Percentiles rank a stretch among this genome's conserved stretches.
Evolutionary conservation across 1,140 invertebrate species (phyloP).

Genomic region (Drosophila nigrodunni): DNA sequence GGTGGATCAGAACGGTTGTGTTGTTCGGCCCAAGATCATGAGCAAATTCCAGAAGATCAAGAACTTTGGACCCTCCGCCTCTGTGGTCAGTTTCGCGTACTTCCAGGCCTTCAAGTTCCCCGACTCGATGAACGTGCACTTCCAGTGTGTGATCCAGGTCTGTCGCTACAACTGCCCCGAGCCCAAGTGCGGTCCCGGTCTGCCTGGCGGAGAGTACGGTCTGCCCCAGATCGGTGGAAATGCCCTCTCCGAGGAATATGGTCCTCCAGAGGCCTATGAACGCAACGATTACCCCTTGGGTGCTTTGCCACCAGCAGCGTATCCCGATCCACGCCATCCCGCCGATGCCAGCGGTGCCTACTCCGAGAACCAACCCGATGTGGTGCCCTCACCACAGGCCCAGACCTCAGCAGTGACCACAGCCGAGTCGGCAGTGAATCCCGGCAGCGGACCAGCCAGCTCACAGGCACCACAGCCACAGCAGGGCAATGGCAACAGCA

Average conservation of each 20-base stretch:
- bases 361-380: conserved; percentile 91
- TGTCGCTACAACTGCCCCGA: conserved; percentile 97
- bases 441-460: conserved; percentile 85
- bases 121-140: conserved; percentile 98
- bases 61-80: conserved; percentile 96
- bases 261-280: conserved; percentile 87
- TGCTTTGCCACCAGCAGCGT: conserved; percentile 90
- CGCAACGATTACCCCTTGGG: conserved; percentile 90
- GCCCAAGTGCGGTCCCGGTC: conserved; percentile 91
- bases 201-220: conserved; percentile 88
- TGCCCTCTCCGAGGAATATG: conserved; percentile 88
- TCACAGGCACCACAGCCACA: conserved; percentile 87
- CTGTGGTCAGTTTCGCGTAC: conserved; percentile 96
- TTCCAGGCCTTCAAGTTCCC: conserved; percentile 99
- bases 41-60: conserved; percentile 97
- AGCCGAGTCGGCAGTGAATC: conserved; percentile 60
- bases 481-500: conserved; percentile 53
- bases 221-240: conserved; percentile 87
- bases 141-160: conserved; percentile 98
- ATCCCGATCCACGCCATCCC: conserved; percentile 93
- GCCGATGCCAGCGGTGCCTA: conserved; percentile 90
- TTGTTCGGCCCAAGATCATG: conserved; percentile 97
- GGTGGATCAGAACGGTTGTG: conserved; percentile 96
- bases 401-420: conserved; percentile 86
- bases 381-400: conserved; percentile 91